A percentile compares a stretch with the other conserved stretches of the same genome.
Conservation (phyloP, 2,797 vertebrate species). For the Poecilia velifera region DNA sequence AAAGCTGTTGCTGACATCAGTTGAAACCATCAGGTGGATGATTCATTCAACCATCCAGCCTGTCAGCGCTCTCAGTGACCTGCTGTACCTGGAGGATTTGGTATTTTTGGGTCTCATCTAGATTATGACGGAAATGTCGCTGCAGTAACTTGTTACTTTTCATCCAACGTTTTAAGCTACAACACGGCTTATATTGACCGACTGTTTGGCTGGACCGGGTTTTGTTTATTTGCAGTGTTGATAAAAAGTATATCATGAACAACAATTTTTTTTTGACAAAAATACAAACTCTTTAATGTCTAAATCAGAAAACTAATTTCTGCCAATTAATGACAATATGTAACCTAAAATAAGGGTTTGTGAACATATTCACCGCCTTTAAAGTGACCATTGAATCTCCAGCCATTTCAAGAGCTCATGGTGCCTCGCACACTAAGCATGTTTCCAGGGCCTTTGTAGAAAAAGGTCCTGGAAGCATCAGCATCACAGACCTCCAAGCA, state of each 20-base stretch:
- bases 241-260: not conserved
- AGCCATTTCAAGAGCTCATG: not conserved
- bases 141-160: constrained; percentile 1
- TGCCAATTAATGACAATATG: too few relatives aligned
- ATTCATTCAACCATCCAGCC: not conserved
- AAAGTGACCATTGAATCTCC: not conserved
- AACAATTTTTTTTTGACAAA: too few relatives aligned
- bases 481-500: not conserved
- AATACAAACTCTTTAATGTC: too few relatives aligned
- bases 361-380: too few relatives aligned
- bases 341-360: too few relatives aligned
- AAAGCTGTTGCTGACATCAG: not conserved
- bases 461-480: not conserved
- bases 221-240: not conserved
- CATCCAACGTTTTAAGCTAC: not conserved
- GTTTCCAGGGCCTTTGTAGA: not conserved
- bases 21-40: not conserved
- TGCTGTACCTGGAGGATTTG: not conserved
- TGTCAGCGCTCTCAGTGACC: not conserved
- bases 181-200: not conserved
- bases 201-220: not conserved
- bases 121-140: not conserved
- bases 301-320: too few relatives aligned
- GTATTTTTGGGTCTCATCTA: not conserved
- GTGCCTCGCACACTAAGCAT: not conserved